Conservation (phyloP, 2,797 vertebrate species). For the Triplophysa yarkandensis region DNA sequence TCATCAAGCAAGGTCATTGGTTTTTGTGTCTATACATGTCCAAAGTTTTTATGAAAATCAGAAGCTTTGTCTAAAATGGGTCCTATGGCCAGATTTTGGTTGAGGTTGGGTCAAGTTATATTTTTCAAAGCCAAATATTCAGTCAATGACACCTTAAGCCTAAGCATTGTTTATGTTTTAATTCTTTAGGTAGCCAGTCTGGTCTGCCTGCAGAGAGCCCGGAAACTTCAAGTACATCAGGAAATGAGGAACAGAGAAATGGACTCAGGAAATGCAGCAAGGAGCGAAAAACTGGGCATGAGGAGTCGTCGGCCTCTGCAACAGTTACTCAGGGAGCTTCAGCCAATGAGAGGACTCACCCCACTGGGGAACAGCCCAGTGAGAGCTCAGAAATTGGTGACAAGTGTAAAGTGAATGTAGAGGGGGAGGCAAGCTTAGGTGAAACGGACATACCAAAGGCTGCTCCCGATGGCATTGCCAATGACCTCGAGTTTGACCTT, state of each 20-base stretch:
- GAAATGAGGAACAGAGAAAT: slow-evolving; percentile 83
- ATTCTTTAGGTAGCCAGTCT: slow-evolving; percentile 69
- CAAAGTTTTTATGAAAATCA: too few species aligned
- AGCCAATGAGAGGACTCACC: slow-evolving; percentile 65
- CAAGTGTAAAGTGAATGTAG: slow-evolving; percentile 61
- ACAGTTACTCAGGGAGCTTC: slow-evolving; percentile 65
- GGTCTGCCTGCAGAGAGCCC: slow-evolving; percentile 68
- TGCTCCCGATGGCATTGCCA: slow-evolving; percentile 56
- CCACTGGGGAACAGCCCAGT: slow-evolving; percentile 55
- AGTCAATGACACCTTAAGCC: background rate
- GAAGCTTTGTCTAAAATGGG: too few species aligned
- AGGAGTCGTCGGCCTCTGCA: slow-evolving; percentile 59
- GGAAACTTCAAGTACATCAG: slow-evolving; percentile 62
- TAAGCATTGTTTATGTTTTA: slow-evolving; percentile 17
- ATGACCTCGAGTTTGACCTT: slow-evolving; percentile 88
- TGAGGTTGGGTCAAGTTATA: background rate
- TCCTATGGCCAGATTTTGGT: background rate
- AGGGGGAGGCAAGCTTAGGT: slow-evolving; percentile 58
- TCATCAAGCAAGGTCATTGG: too few species aligned
- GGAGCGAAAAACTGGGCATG: slow-evolving; percentile 70
- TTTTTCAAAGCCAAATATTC: background rate
- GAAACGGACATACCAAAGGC: slow-evolving; percentile 55
- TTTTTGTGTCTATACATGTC: too few species aligned
- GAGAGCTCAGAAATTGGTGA: slow-evolving; percentile 58
- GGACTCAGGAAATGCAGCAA: slow-evolving; percentile 77